phyloP scores from a whole-genome alignment of 1,140 invertebrate species.

The Drosophila asahinai region DNA sequence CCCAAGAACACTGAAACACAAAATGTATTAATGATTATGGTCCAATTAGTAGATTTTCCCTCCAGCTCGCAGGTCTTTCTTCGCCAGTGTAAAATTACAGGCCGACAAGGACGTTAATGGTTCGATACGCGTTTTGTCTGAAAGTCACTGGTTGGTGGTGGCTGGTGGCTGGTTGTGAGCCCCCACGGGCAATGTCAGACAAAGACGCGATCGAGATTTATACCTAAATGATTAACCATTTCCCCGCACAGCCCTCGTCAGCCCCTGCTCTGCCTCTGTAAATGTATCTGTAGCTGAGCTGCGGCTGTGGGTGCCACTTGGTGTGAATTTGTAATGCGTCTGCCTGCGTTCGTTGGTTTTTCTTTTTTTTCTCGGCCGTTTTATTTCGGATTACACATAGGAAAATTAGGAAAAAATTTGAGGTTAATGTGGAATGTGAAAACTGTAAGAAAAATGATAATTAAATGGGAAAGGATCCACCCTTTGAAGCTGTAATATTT shows the following conservation, averaged over 20 bases:
- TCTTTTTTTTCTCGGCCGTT: slow-evolving; percentile 36
- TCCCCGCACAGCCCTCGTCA: slow-evolving; percentile 31
- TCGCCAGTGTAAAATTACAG: slow-evolving; percentile 41
- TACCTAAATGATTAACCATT: slow-evolving; percentile 83
- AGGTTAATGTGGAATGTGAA: no score
- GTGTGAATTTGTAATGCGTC: slow-evolving; percentile 83
- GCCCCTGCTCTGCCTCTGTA: neutral
- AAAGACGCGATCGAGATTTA: slow-evolving; percentile 68
- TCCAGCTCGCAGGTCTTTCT: slow-evolving; percentile 12
- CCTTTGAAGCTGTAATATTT: neutral
- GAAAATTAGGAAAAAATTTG: fast-evolving
- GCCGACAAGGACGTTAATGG: slow-evolving; percentile 54
- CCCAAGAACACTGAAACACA: neutral
- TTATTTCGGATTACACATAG: slow-evolving; percentile 8
- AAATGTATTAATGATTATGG: slow-evolving; percentile 1
- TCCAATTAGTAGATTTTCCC: slow-evolving; percentile 15
- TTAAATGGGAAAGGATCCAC: no score
- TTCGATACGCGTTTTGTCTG: slow-evolving; percentile 22
- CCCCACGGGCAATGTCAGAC: slow-evolving; percentile 29
- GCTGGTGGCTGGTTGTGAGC: slow-evolving; percentile 2
- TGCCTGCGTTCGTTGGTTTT: slow-evolving; percentile 36
- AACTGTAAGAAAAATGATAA: neutral
- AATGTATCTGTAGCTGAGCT: slow-evolving; percentile 18
- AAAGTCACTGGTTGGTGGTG: slow-evolving; percentile 5
- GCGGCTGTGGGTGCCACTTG: slow-evolving; percentile 76